Conservation (phyloP, 2,888 invertebrate species). For the Phania funesta region DNA sequence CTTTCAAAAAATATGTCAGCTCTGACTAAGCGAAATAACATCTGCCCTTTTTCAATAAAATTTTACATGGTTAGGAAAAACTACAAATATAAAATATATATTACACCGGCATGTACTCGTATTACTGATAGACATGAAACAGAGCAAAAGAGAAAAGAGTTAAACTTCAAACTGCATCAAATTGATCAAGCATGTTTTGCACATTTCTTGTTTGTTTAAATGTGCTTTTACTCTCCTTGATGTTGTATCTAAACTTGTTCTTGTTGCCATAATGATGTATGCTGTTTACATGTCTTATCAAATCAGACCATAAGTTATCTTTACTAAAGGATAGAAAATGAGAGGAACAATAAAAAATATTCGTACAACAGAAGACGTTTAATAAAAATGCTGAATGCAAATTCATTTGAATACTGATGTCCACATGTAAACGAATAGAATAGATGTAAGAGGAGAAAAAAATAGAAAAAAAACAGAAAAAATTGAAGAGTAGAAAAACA, state of each 20-base stretch:
- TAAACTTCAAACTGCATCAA: slow-evolving; percentile 28
- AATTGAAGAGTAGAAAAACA: neutral
- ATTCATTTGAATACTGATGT: slow-evolving; percentile 22
- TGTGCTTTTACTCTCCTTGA: neutral
- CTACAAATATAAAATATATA: neutral
- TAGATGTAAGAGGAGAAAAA: neutral
- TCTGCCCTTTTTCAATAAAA: neutral
- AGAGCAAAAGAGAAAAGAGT: neutral
- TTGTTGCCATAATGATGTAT: slow-evolving; percentile 49
- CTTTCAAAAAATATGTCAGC: too few species aligned
- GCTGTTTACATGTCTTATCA: slow-evolving; percentile 50
- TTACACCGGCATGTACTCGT: slow-evolving; percentile 26
- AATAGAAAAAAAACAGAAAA: neutral
- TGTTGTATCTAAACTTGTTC: slow-evolving; percentile 20
- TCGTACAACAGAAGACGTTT: neutral
- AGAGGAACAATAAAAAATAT: neutral
- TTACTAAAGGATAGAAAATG: slow-evolving; percentile 40
- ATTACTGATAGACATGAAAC: slow-evolving; percentile 26
- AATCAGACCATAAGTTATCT: slow-evolving; percentile 60
- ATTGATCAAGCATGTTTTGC: slow-evolving; percentile 39
- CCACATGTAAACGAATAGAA: slow-evolving; percentile 30
- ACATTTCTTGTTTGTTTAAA: slow-evolving; percentile 11
- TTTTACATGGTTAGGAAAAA: neutral
- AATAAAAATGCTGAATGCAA: slow-evolving; percentile 16
- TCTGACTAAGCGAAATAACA: neutral